Evolutionary conservation across 2,888 invertebrate genomes (phyloP).

Genomic region (Chalcis sispes): DNA sequence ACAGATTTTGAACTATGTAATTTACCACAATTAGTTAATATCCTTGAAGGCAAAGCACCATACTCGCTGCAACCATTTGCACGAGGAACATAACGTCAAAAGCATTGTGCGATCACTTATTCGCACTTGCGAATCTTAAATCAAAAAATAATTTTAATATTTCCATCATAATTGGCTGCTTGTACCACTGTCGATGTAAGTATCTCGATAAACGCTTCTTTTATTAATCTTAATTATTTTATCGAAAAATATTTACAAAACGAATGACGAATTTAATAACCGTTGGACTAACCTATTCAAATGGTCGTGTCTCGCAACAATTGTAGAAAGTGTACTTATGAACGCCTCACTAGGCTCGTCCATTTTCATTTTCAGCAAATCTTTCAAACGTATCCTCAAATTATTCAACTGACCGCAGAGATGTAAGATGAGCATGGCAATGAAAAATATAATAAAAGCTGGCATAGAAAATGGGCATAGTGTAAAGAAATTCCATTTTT

Average conservation of each 20-base stretch:
- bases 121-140: too few species aligned
- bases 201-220: too few species aligned
- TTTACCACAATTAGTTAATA: constrained; percentile 16
- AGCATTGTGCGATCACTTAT: too few species aligned
- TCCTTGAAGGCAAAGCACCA: constrained; percentile 11
- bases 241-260: too few species aligned
- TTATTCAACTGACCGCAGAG: constrained; percentile 50
- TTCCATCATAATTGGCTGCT: too few species aligned
- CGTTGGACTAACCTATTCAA: constrained; percentile 57
- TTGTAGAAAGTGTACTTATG: constrained; percentile 18
- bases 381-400: constrained; percentile 26
- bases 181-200: too few species aligned
- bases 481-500: too few species aligned
- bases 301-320: constrained; percentile 58
- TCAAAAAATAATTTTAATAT: too few species aligned
- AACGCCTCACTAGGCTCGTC: neutral
- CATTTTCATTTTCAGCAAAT: neutral
- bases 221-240: too few species aligned
- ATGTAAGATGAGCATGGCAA: constrained; percentile 53
- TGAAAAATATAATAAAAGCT: constrained; percentile 20
- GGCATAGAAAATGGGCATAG: neutral
- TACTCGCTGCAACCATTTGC: neutral
- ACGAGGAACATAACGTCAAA: too few species aligned
- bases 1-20: too few species aligned
- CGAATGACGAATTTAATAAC: too few species aligned